Base-by-base conservation (phyloP, 2,888 invertebrate genomes). In the Drosophila diplacantha region DNA sequence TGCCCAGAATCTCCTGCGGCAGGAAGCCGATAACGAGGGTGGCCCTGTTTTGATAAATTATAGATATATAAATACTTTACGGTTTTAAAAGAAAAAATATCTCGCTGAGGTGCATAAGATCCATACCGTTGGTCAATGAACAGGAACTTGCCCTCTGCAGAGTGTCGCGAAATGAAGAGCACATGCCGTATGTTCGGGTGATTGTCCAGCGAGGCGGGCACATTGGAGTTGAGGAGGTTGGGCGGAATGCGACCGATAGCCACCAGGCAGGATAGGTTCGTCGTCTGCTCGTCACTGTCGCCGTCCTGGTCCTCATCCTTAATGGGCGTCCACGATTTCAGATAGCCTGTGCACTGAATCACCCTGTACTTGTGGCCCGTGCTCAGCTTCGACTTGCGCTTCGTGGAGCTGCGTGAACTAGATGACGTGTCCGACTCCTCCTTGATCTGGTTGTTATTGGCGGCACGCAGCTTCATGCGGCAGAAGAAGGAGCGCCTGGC, bases 401-500 rank as follows among this genome's bases (percentile, higher is more conserved):
- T 90, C 65, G 91, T 91, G 67, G 90, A 93, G 75, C 90, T 91
- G n/a, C 85, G 85, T 7, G 88, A 86, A 47, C 87, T 86, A 18
- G 87, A 87, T 0, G 87, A 86, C 3, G 86, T 87, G 57, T 87
- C 87, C 0, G 91, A 89, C 85, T 95, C 95, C 82, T 95, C 94
- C 87, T 95, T 95, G 6, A 88, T 83, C 63, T 94, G 90, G 81
- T 91, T 91, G 16, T 90, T 89, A 3, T 90, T 89, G 3, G 89
- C 81, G 9, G 90, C 87, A 87, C 94, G 94, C 80, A 93, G 92
- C 87, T 96, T 97, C 94, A 97, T 97, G 65, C 97, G 92, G 86
- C 97, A 98, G 88, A 96, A 96, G 88, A 98, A 98, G 0, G 96
- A 96, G 35, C 98, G 91, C 4, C 97, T 90, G 0, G 96, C 95